Evolutionary conservation across 2,113 vertebrate species (phyloP), one percentile per base, ranked within the genome.

Genomic region (Lophotis ruficrista): DNA sequence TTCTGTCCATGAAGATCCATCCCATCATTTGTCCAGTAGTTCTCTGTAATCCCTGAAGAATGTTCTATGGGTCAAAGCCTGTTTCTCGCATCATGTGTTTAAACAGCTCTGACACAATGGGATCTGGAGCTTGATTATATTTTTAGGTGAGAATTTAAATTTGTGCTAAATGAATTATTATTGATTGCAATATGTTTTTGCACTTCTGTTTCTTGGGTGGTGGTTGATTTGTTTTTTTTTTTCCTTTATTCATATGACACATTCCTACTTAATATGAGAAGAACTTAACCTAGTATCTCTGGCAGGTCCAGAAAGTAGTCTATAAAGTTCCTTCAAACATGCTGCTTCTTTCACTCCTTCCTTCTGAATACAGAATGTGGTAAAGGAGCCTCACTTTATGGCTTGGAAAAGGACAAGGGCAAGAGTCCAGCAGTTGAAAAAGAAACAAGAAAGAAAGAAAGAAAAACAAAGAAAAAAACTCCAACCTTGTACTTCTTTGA

Each of bases 401-500:
- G 2, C 41, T 77, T 77, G 58, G 50, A 62, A 96, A 94, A 84
- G 62, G 45, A 64, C 6, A 83, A 71, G 37, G 83, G 54, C 58
- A 95, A 37, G 89, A 97, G 24, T 82, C 56, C 71, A 82, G 47
- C 45, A 72, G 25, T 20, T 81, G 54, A 89, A 75, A 73, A 93
- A 87, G 51, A 8, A n/a, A 23, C 27, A 16, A 7, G 7, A n/a
- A 31, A 48, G 6, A 21, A 37, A 14, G 1, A 14, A 11, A 9
- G 4, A 24, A 8, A 33, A 25, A 20, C 56, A 60, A 57, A 89
- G 50, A 2, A 37, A 71, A 77, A 78, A 93, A 12, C 6, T 7
- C 16, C 81, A 97, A 89, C 73, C 14, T 19, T 61, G 15, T 54
- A 87, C 96, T 96, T 97, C 57, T 96, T 94, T 64, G 87, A 86